Evolutionary conservation across 2,888 invertebrate genomes (phyloP), one percentile per base, ranked within the genome.

Genomic region (Epistrophe eligans): DNA sequence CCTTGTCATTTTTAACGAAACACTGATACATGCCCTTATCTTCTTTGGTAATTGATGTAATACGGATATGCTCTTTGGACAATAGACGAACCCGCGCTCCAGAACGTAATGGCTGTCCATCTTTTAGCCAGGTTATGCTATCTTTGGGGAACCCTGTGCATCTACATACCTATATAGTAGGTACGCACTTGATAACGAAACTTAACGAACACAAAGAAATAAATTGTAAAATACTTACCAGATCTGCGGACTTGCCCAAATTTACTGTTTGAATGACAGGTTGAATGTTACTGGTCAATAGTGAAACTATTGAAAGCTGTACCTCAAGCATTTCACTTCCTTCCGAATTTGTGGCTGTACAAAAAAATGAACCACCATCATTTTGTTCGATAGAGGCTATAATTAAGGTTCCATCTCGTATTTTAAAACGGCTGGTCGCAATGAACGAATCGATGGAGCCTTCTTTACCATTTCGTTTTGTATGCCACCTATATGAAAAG

Each of bases 11-110:
- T 91, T 95, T 96, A 8, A 96, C 96, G 89, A 98, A 95, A 92
- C 98, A 98, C 91, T 98, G 98, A 92, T 97, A 98, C 95, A 98
- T 96, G 40, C 98, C 98, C 89, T 96, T 95, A 91, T 98, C 98
- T 84, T 96, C 96, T 89, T 96, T 95, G 73, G 95, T 95, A 50
- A 97, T 93, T 67, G 95, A 95, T 84, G 94, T 95, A 90, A 96
- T 95, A 89, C 94, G 93, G 85, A 95, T 93, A 87, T 94, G 93
- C 84, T 94, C 94, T 87, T 94, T 93, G 9, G 94, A 93, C 90
- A 94, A 92, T 90, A 95, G 90, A 87, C 94, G 93, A 24, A 94
- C 93, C 67, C 95, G 93, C 35, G 94, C 94, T 52, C 94, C 94
- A 7, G 94, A 93, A 76, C 94, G 94, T 55, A 96, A 90, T 19